phyloP scores from a whole-genome alignment of 2,113 vertebrate species.

The Bos javanicus region DNA sequence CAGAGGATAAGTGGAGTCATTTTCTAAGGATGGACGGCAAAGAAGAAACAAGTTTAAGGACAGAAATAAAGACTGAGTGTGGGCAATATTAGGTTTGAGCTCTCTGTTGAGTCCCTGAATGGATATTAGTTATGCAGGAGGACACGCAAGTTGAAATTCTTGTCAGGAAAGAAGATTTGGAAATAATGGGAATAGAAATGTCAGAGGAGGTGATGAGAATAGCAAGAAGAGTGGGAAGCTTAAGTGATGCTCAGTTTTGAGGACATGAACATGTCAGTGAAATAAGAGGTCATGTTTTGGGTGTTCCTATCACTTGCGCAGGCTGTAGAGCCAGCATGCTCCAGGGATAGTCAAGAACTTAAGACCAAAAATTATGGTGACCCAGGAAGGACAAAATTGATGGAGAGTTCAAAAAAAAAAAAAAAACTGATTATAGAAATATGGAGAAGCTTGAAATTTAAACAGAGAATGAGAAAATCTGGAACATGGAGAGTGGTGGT shows the following conservation, averaged over 20 bases:
- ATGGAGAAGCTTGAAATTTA: background rate
- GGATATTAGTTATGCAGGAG: background rate
- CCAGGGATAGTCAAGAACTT: background rate
- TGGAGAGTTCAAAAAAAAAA: background rate
- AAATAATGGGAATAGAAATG: background rate
- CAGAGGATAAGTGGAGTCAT: background rate
- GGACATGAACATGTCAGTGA: background rate
- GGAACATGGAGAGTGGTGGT: no score
- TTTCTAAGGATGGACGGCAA: background rate
- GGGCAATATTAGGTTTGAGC: background rate
- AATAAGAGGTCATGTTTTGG: background rate
- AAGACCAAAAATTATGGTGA: background rate
- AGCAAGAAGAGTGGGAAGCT: background rate
- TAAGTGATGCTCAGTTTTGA: background rate
- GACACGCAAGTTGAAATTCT: background rate
- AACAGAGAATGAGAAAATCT: background rate
- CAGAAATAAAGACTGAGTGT: background rate
- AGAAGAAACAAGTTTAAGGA: background rate
- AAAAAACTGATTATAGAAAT: background rate
- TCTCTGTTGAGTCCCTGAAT: background rate
- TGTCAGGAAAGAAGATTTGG: background rate
- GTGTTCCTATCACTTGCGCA: background rate
- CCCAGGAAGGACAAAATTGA: background rate
- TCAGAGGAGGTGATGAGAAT: background rate
- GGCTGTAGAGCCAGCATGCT: background rate